Conservation (phyloP, 2,113 vertebrate genomes). For the Strigops habroptila region DNA sequence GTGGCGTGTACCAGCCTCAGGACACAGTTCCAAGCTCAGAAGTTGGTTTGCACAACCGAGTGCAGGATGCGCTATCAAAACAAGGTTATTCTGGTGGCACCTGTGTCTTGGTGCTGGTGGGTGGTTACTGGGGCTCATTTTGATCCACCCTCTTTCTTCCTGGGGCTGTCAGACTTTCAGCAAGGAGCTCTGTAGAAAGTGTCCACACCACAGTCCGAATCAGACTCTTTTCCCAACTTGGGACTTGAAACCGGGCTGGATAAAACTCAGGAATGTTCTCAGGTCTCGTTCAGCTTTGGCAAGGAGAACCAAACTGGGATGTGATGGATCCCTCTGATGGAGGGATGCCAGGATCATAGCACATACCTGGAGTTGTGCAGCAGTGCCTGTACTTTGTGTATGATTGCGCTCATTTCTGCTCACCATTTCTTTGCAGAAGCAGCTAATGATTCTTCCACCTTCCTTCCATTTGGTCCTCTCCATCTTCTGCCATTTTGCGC, state of each 20-base stretch:
- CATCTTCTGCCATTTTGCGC: not conserved
- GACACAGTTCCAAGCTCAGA: not conserved
- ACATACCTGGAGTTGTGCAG: not conserved
- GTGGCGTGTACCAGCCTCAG: not conserved
- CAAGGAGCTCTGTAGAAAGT: not conserved
- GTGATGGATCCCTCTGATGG: fast-evolving
- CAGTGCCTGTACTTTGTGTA: not conserved
- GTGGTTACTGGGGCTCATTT: not conserved
- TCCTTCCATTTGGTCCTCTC: not conserved
- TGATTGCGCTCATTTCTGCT: not conserved
- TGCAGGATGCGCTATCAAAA: not conserved
- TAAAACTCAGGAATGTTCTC: fast-evolving
- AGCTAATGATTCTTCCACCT: not conserved
- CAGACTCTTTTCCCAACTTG: not conserved
- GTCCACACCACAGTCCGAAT: not conserved
- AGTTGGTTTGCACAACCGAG: not conserved
- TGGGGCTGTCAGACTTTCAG: not conserved
- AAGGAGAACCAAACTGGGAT: not conserved
- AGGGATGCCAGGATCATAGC: not conserved
- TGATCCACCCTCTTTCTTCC: not conserved
- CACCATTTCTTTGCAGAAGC: not conserved
- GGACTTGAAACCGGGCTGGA: not conserved
- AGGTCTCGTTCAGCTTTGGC: fast-evolving
- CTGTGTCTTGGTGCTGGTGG: not conserved
- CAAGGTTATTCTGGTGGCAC: not conserved